phyloP scores from a whole-genome alignment of 2,113 vertebrate species.

The Campylomormyrus tamandua region DNA sequence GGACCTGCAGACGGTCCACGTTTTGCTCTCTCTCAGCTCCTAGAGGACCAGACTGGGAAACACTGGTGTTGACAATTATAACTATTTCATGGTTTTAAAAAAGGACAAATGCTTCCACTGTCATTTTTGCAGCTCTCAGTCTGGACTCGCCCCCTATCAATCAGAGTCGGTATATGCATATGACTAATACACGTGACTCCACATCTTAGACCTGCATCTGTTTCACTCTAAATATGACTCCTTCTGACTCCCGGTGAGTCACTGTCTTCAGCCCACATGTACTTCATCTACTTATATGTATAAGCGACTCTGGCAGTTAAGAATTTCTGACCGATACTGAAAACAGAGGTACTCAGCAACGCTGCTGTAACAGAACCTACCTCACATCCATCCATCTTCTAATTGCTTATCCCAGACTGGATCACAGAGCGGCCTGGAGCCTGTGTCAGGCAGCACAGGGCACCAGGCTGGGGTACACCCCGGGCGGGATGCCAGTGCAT shows the following conservation, averaged over 20 bases:
- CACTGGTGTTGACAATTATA: not conserved
- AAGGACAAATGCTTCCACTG: not conserved
- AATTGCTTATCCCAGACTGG: not conserved
- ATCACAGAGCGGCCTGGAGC: not conserved
- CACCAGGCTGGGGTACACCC: not conserved
- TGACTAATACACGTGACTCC: not conserved
- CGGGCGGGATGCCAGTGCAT: too few species aligned
- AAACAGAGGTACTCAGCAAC: not conserved
- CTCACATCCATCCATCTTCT: not conserved
- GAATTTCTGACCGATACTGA: not conserved
- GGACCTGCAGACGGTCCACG: not conserved
- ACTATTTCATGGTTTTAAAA: not conserved
- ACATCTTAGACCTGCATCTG: not conserved
- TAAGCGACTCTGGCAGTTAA: not conserved
- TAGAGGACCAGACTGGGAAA: not conserved
- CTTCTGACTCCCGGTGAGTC: not conserved
- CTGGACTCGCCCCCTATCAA: not conserved
- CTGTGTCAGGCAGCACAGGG: not conserved
- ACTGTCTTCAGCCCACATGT: not conserved
- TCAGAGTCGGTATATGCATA: not conserved
- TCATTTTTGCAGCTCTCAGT: not conserved
- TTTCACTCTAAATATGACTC: not conserved
- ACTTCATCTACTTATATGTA: not conserved
- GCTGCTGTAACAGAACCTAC: not conserved
- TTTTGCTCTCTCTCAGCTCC: not conserved